Percentiles rank a stretch among this genome's conserved stretches.
These are phyloP conservation scores for Pseudocheirus occidentalis DNA, from an alignment of 2,797 vertebrate species.

Conservation along the genomic window DNA sequence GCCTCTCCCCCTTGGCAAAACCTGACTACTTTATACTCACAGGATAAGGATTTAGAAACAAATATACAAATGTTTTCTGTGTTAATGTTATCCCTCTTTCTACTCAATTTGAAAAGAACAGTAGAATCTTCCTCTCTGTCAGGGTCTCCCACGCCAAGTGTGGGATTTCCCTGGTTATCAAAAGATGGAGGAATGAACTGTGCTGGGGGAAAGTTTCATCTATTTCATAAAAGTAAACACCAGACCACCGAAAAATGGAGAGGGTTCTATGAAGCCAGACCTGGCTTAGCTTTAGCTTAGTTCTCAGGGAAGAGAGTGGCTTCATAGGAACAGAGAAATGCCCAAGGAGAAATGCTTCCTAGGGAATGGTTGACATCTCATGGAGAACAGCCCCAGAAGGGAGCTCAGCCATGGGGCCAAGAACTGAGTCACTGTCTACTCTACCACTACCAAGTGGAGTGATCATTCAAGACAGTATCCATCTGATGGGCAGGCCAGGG, in stretches of 20 bases:
- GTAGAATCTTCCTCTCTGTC: background rate
- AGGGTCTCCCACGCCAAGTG: background rate
- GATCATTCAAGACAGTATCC: background rate
- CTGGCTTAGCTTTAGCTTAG: background rate
- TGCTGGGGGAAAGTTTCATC: background rate
- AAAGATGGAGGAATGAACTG: background rate
- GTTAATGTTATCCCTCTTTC: background rate
- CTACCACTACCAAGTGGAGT: background rate
- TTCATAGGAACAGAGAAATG: background rate
- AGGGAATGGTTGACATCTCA: background rate
- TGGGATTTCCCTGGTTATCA: background rate
- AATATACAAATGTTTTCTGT: background rate
- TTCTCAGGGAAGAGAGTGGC: background rate
- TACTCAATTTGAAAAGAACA: background rate
- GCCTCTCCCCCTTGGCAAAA: background rate
- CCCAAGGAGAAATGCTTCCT: background rate
- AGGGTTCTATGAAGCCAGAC: background rate
- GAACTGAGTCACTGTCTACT: background rate
- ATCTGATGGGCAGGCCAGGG: background rate
- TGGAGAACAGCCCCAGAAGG: background rate
- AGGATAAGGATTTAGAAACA: background rate
- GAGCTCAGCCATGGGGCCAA: background rate
- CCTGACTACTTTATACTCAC: background rate
- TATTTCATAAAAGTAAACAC: background rate
- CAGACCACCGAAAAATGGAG: background rate